Evolutionary conservation across 2,888 invertebrate species (phyloP).

Genomic region (Drosophila bunnanda): DNA sequence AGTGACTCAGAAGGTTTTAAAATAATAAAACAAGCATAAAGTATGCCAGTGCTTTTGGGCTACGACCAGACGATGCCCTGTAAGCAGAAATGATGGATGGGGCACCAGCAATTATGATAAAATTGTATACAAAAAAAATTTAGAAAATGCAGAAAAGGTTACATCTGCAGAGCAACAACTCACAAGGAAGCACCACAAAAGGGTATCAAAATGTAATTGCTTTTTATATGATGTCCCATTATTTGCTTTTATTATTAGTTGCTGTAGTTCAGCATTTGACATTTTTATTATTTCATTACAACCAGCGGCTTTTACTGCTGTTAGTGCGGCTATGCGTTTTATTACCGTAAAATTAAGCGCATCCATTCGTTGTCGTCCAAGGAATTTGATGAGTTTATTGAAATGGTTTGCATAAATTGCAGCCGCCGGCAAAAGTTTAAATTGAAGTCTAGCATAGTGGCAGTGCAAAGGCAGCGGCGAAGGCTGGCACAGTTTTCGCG

Average conservation of each 20-base stretch:
- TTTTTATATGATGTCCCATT: slow-evolving; percentile 38
- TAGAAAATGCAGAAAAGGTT: no score
- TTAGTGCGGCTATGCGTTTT: slow-evolving; percentile 28
- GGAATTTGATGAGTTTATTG: slow-evolving; percentile 58
- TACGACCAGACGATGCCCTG: slow-evolving; percentile 27
- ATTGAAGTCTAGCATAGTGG: slow-evolving; percentile 32
- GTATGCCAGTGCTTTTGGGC: slow-evolving; percentile 1
- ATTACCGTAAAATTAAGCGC: slow-evolving; percentile 52
- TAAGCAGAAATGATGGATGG: slow-evolving; percentile 7
- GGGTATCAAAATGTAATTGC: slow-evolving; percentile 48
- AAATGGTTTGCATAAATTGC: slow-evolving; percentile 48
- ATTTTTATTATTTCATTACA: slow-evolving; percentile 46
- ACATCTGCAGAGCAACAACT: not conserved
- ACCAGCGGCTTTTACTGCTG: slow-evolving; percentile 2
- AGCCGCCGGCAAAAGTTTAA: slow-evolving; percentile 31
- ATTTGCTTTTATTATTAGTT: slow-evolving; percentile 49
- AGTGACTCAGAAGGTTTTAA: slow-evolving; percentile 59
- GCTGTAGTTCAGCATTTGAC: slow-evolving; percentile 41
- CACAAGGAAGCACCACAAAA: not conserved
- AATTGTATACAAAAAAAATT: not conserved
- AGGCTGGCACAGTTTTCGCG: not conserved
- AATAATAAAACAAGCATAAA: slow-evolving; percentile 62
- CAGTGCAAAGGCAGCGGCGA: not conserved
- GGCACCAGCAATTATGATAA: slow-evolving; percentile 10
- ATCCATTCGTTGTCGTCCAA: slow-evolving; percentile 37